phyloP scores from a whole-genome alignment of 2,888 invertebrate species.

The Polymixis lichenea region DNA sequence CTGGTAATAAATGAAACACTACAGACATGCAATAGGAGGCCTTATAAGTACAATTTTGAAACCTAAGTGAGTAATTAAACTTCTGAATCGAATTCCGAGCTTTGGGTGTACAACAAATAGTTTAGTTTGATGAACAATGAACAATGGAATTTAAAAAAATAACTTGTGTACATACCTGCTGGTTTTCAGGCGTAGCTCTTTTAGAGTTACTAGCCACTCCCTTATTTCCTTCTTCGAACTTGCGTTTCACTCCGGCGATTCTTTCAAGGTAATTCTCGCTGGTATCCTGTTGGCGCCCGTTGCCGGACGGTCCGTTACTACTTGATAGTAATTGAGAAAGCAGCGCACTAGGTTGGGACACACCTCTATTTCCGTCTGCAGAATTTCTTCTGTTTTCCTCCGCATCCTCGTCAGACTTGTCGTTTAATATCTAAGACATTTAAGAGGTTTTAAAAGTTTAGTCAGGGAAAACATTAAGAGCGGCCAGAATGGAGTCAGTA shows the following conservation, averaged over 20 bases:
- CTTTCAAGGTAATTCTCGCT: conserved; percentile 83
- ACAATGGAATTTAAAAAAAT: background rate
- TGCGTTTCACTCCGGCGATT: conserved; percentile 84
- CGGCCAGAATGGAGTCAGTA: background rate
- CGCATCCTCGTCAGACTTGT: conserved; percentile 95
- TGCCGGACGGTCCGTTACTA: conserved; percentile 82
- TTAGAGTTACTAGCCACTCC: conserved; percentile 91
- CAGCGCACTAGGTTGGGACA: conserved; percentile 88
- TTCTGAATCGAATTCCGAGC: background rate
- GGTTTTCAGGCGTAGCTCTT: conserved; percentile 88
- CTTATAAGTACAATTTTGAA: background rate
- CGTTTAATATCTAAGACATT: conserved; percentile 93
- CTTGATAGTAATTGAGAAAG: conserved; percentile 88
- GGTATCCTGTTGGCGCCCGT: conserved; percentile 80
- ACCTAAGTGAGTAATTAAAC: background rate
- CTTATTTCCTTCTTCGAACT: conserved; percentile 89
- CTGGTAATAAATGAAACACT: background rate
- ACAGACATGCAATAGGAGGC: background rate
- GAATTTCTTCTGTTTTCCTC: conserved; percentile 90
- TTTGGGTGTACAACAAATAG: conserved; percentile 12
- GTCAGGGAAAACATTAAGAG: background rate
- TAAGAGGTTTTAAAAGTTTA: background rate
- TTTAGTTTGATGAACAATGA: background rate
- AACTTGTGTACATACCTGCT: conserved; percentile 78
- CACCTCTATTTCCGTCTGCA: conserved; percentile 73